Percentiles rank a stretch among this genome's conserved stretches.
phyloP scores from a whole-genome alignment of 2,888 invertebrate species.

The Serripes groenlandicus region DNA sequence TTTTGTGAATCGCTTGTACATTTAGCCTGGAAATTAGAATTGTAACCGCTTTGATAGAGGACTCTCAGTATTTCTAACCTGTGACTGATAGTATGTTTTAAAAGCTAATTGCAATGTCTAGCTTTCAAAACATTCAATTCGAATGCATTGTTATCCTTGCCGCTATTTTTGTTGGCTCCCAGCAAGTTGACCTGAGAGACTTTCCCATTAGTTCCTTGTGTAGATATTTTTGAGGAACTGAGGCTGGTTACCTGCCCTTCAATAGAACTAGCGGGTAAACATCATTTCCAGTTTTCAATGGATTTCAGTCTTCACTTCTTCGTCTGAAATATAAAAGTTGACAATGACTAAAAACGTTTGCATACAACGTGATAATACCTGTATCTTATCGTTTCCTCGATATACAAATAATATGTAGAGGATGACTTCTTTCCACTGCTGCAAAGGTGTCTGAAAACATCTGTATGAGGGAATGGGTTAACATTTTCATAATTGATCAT shows the following conservation, averaged over 20 bases:
- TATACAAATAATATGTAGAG: no score
- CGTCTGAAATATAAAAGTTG: no score
- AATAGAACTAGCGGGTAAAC: conserved; percentile 22
- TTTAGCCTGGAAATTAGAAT: conserved; percentile 66
- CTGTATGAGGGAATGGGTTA: no score
- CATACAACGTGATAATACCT: no score
- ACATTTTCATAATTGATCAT: no score
- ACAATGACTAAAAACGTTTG: no score
- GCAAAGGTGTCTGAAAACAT: no score
- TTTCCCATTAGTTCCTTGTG: conserved; percentile 11
- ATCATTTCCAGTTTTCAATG: conserved; percentile 25
- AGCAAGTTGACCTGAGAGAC: neutral
- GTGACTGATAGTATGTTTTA: conserved; percentile 2
- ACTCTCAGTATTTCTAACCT: conserved; percentile 28
- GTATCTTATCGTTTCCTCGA: no score
- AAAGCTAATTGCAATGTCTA: neutral
- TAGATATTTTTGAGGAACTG: neutral
- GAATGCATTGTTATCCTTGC: neutral
- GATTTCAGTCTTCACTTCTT: no score
- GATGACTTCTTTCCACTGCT: no score
- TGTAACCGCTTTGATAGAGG: conserved; percentile 50
- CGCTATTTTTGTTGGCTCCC: neutral
- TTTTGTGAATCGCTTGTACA: conserved; percentile 46
- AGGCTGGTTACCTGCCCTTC: conserved; percentile 20
- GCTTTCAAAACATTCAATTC: neutral